These are phyloP conservation scores for Strix uralensis DNA, from an alignment of 2,113 vertebrate species.

Conservation along the genomic window DNA sequence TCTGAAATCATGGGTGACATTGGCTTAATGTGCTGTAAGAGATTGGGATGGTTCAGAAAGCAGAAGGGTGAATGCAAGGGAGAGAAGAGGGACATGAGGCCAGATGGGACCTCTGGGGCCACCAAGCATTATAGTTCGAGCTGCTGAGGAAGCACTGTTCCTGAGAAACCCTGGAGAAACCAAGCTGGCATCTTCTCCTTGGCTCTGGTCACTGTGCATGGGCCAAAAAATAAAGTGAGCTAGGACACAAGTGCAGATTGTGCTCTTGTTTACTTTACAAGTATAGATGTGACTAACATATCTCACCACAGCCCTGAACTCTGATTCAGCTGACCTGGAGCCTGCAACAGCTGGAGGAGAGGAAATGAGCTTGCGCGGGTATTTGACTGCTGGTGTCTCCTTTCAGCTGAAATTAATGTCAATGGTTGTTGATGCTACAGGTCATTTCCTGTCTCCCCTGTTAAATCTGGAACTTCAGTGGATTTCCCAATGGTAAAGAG, in stretches of 20 bases:
- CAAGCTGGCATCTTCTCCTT: not conserved
- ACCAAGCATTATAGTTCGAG: not conserved
- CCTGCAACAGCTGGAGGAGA: not conserved
- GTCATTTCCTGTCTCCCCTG: not conserved
- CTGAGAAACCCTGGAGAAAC: not conserved
- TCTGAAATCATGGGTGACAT: accelerated
- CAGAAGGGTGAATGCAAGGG: not conserved
- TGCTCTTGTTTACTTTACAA: not conserved
- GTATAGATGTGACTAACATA: not conserved
- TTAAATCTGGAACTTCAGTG: slow-evolving; percentile 4
- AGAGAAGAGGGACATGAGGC: not conserved
- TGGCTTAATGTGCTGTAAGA: accelerated
- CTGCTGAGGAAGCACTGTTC: not conserved
- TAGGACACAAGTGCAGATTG: accelerated
- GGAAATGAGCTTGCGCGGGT: not conserved
- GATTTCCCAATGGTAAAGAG: slow-evolving; percentile 12
- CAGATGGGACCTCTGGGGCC: not conserved
- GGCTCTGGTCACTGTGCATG: accelerated
- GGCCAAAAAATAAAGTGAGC: not conserved
- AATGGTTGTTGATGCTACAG: slow-evolving; percentile 12
- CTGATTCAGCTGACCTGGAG: not conserved
- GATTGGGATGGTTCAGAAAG: not conserved
- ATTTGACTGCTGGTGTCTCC: not conserved
- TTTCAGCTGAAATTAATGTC: slow-evolving; percentile 31
- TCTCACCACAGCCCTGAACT: not conserved